Evolutionary conservation across 2,113 vertebrate species (phyloP).

Genomic region (Saccopteryx leptura): DNA sequence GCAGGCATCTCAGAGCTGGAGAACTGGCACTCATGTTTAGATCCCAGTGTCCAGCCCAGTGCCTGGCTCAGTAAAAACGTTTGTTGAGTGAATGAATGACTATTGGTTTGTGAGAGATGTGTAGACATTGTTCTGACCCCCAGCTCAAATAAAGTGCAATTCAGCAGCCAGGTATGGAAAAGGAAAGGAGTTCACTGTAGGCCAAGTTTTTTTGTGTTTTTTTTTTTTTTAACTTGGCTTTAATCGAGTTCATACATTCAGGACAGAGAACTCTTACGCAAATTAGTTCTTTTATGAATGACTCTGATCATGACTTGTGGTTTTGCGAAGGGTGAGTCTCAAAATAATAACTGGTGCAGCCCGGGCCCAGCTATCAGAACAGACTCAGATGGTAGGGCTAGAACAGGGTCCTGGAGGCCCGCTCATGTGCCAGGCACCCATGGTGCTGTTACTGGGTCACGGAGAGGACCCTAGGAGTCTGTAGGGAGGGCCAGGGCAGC

Average conservation of each 20-base stretch:
- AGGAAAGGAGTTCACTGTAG: background rate
- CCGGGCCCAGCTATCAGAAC: background rate
- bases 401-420: background rate
- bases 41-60: background rate
- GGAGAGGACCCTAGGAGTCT: background rate
- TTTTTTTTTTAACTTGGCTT: constrained; percentile 14
- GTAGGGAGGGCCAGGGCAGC: background rate
- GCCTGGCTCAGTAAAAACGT: background rate
- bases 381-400: background rate
- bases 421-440: background rate
- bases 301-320: constrained; percentile 47
- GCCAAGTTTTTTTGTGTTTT: background rate
- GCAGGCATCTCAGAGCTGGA: background rate
- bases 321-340: constrained; percentile 52
- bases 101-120: background rate
- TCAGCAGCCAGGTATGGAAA: background rate
- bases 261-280: constrained; percentile 34
- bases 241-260: constrained; percentile 58
- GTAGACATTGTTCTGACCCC: background rate
- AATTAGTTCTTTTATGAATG: constrained; percentile 65
- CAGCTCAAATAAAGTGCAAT: background rate
- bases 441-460: background rate
- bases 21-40: background rate
- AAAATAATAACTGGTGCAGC: background rate
- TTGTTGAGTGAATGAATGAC: background rate